phyloP scores from a whole-genome alignment of 2,113 vertebrate species.

The Hypomesus transpacificus region DNA sequence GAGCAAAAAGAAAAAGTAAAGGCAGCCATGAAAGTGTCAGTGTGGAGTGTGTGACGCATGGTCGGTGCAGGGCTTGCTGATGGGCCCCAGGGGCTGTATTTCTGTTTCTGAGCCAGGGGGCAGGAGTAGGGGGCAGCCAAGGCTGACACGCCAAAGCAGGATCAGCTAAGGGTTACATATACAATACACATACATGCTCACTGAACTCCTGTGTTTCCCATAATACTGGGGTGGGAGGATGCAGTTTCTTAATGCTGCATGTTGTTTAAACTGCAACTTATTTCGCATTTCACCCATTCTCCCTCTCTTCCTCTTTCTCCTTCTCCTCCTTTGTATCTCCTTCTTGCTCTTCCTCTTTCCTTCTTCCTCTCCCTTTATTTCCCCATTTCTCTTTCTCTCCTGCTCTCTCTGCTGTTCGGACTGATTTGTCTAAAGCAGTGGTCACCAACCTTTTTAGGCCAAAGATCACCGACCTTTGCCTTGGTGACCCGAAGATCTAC shows the following conservation, averaged over 20 bases:
- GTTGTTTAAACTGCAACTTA: conserved; percentile 23
- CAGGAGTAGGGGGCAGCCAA: conserved; percentile 58
- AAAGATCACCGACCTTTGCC: too few relatives aligned
- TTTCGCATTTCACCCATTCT: background rate
- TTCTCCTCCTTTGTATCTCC: background rate
- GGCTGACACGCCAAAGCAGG: conserved; percentile 68
- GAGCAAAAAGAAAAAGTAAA: conserved; percentile 36
- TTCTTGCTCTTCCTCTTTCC: background rate
- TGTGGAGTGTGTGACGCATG: conserved; percentile 72
- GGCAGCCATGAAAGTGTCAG: conserved; percentile 65
- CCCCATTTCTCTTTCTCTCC: conserved; percentile 10
- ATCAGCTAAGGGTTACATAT: conserved; percentile 49
- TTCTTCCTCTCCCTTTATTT: conserved; percentile 20
- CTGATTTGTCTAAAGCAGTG: conserved; percentile 47
- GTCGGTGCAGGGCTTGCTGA: conserved; percentile 64
- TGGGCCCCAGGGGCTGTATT: conserved; percentile 74
- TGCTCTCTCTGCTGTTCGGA: conserved; percentile 8
- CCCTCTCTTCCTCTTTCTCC: background rate
- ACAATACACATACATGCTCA: conserved; percentile 23
- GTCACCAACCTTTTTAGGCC: too few relatives aligned
- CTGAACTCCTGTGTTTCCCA: background rate
- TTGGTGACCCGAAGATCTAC: too few relatives aligned
- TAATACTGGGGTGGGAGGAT: background rate
- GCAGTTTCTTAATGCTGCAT: background rate
- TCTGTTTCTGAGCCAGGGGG: conserved; percentile 67